Evolutionary conservation across 1,140 invertebrate genomes (phyloP).

Genomic region (Ceratitis capitata): DNA sequence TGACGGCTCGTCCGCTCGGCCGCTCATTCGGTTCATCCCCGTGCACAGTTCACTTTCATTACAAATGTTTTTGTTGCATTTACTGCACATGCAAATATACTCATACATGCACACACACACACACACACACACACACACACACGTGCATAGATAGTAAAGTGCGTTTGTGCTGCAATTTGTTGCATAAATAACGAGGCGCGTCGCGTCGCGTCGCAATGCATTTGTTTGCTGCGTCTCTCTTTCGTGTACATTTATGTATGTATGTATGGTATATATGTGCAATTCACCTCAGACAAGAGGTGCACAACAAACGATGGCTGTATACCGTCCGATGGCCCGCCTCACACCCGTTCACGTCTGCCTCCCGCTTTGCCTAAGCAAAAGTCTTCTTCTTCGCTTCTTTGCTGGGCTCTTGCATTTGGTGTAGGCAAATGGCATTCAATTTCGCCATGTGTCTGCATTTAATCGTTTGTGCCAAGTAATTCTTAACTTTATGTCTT

Average conservation of each 20-base stretch:
- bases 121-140: background rate
- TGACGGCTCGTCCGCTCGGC: background rate
- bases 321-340: background rate
- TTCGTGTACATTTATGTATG: background rate
- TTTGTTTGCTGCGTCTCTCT: background rate
- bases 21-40: no score
- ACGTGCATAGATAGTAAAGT: background rate
- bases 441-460: background rate
- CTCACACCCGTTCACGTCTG: background rate
- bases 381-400: background rate
- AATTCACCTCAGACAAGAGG: no score
- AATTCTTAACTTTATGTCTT: conserved; percentile 17
- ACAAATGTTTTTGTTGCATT: background rate
- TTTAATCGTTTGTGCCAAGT: conserved; percentile 1
- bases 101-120: background rate
- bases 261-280: background rate
- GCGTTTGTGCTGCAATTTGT: background rate
- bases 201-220: background rate
- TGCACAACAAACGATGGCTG: background rate
- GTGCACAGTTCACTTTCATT: conserved; percentile 16
- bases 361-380: background rate
- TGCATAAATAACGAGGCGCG: background rate
- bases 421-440: conserved; percentile 1
- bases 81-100: background rate
- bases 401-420: background rate